Evolutionary conservation across 1,140 invertebrate species (phyloP).

Genomic region (Ceratosolen solmsi): DNA sequence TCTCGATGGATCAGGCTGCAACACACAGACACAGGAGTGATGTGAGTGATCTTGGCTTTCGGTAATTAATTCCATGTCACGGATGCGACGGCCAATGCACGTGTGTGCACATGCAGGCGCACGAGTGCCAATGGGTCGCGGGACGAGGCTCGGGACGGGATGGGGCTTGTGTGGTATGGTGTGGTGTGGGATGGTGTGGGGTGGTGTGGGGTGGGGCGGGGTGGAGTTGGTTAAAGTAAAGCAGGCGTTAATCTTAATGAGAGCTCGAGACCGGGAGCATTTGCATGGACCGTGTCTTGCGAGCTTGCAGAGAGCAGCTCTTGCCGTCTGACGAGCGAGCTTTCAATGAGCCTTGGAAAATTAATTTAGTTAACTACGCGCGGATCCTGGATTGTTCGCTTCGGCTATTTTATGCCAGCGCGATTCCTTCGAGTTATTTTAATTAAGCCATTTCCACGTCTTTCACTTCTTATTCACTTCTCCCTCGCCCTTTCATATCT

Average conservation of each 20-base stretch:
- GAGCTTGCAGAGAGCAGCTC: not conserved
- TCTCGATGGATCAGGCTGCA: conserved; percentile 83
- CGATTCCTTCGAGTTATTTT: conserved; percentile 27
- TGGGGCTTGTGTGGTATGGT: no score
- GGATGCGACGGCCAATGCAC: not conserved
- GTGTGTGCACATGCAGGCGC: not conserved
- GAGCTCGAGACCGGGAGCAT: conserved; percentile 23
- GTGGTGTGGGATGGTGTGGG: no score
- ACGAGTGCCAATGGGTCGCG: not conserved
- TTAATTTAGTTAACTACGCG: conserved; percentile 46
- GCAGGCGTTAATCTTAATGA: conserved; percentile 44
- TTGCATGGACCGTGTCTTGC: conserved; percentile 6
- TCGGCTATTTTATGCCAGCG: not conserved
- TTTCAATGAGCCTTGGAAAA: conserved; percentile 40
- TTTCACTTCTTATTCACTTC: not conserved
- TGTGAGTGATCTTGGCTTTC: conserved; percentile 20
- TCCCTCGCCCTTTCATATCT: not conserved
- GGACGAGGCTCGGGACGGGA: no score
- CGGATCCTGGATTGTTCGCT: conserved; percentile 12
- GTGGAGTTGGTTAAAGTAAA: not conserved
- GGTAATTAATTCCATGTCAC: conserved; percentile 53
- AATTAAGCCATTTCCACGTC: conserved; percentile 29
- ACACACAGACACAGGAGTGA: conserved; percentile 58
- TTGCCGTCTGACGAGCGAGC: not conserved
- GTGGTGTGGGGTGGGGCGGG: no score